These are phyloP conservation scores for Gopherus flavomarginatus DNA, from an alignment of 2,113 vertebrate genomes.

Conservation along the genomic window DNA sequence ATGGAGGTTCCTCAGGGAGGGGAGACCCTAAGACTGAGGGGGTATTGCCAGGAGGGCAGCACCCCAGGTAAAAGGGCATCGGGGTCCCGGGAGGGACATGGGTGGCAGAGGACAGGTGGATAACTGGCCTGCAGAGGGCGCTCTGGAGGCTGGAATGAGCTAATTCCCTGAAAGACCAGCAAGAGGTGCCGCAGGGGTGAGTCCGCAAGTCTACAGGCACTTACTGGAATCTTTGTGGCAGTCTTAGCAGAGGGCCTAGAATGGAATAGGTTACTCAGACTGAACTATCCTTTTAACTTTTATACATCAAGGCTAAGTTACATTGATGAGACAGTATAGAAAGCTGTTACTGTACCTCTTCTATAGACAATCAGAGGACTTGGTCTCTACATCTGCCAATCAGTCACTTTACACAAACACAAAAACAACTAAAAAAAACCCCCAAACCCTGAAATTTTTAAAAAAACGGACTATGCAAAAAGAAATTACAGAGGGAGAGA, in stretches of 20 bases:
- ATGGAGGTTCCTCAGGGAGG: too few species aligned
- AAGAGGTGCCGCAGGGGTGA: too few species aligned
- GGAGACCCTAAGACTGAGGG: too few species aligned
- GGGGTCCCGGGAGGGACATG: too few species aligned
- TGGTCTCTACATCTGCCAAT: accelerated
- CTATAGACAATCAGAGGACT: background rate
- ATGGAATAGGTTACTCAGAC: background rate
- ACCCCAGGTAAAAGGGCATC: too few species aligned
- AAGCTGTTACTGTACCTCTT: background rate
- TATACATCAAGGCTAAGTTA: background rate
- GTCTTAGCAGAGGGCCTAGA: background rate
- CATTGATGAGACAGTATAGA: background rate
- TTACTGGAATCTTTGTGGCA: background rate
- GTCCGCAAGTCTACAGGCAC: background rate
- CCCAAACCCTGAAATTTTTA: background rate
- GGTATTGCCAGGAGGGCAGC: too few species aligned
- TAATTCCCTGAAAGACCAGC: too few species aligned
- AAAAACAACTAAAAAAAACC: background rate
- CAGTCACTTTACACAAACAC: background rate
- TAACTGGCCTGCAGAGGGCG: too few species aligned
- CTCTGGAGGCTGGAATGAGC: too few species aligned
- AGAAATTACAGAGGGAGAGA: background rate
- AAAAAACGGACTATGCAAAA: background rate
- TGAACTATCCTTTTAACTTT: background rate
- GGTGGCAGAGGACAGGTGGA: too few species aligned